Evolutionary conservation across 2,797 vertebrate species (phyloP).

Genomic region (Hapalemur alaotrensis): DNA sequence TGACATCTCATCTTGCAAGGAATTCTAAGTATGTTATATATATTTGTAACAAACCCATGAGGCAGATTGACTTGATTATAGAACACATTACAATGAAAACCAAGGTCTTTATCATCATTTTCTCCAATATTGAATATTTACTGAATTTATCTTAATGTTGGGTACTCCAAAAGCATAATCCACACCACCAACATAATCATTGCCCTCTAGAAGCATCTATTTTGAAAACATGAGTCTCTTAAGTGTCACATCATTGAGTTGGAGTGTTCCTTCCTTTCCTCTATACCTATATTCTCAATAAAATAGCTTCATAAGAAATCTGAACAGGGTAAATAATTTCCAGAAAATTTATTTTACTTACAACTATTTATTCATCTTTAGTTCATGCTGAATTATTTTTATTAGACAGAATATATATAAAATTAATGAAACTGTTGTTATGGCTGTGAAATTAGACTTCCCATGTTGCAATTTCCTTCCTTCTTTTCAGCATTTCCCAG

Average conservation of each 20-base stretch:
- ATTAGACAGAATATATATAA: conserved; percentile 10
- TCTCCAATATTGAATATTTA: conserved; percentile 49
- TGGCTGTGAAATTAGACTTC: background rate
- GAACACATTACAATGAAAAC: conserved; percentile 50
- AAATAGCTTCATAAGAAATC: conserved; percentile 5
- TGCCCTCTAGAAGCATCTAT: conserved; percentile 29
- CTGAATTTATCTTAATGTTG: conserved; percentile 49
- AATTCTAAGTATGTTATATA: conserved; percentile 61
- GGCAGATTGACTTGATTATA: conserved; percentile 56
- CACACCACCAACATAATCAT: background rate
- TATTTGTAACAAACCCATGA: conserved; percentile 48
- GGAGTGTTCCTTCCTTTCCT: background rate
- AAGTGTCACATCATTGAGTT: background rate
- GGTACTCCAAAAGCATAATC: conserved; percentile 43
- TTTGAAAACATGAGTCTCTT: conserved; percentile 23
- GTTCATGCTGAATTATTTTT: conserved; percentile 49
- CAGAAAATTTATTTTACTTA: conserved; percentile 28
- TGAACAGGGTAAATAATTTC: conserved; percentile 21
- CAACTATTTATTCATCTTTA: conserved; percentile 1
- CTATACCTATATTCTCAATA: background rate
- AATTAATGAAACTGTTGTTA: background rate
- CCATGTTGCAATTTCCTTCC: background rate
- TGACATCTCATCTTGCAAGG: conserved; percentile 32
- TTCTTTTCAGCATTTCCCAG: background rate
- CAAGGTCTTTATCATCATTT: conserved; percentile 56